Base-by-base conservation (phyloP, 2,113 vertebrate species). In the Poicephalus meyeri region DNA sequence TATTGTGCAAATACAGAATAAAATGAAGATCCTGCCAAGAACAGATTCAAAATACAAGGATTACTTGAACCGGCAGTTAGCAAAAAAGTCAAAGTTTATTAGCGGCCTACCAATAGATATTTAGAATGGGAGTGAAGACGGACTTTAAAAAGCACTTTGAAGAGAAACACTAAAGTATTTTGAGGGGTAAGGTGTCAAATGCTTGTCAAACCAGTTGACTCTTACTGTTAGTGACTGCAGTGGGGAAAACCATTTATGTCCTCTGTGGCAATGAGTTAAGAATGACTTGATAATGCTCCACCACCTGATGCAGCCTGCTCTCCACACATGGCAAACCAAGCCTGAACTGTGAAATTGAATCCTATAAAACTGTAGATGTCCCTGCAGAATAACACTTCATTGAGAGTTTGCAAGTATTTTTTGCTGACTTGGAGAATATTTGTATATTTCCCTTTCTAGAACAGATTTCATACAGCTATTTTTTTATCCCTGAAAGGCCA, bases 301-400 rank as follows among this genome's bases (percentile, higher is more conserved):
- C 52, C 73, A 85, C 29, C 89, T 84, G 85, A 97, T 89, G 91
- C 46, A 95, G 71, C 41, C 88, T 71, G 55, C 74, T 91, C 92
- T 93, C 66, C 80, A 82, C 73, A 86, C 93, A 71, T 91, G 70
- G 73, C 42, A 95, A 80, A 72, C 78, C 76, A 86, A 96, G 78
- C 86, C 65, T 92, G 88, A 97, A 94, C 78, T 96, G 64, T 80
- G 88, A 97, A 97, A 82, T 79, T 88, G 44, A 29, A 64, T 90
- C 89, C 85, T 70, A 86, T 90, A 95, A 96, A 94, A 61, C 61
- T 84, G 76, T 80, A 64, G 52, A 28, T 91, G 68, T 96, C 71
- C 84, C 61, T 92, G 44, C n/a, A 94, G 81, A 96, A 94, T 73
- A 94, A 78, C 69, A 93, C 63, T 96, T 97, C 88, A 68, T 60